Evolutionary conservation across 2,797 vertebrate genomes (phyloP).

Genomic region (Sebastes steindachneri): DNA sequence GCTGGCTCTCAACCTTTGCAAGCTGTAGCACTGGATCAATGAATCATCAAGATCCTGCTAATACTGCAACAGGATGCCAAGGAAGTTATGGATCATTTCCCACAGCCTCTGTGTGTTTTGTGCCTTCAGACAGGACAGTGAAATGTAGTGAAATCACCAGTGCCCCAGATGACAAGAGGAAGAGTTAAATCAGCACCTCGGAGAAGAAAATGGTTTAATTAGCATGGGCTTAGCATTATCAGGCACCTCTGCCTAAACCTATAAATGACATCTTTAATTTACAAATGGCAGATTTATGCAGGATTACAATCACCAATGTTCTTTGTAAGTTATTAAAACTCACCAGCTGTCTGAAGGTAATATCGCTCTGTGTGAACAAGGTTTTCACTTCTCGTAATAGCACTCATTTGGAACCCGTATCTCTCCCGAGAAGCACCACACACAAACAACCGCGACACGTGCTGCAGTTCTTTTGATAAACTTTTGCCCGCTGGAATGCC

Average conservation of each 20-base stretch:
- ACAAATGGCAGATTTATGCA: slow-evolving; percentile 1
- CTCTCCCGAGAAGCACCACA: not conserved
- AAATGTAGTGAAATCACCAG: not conserved
- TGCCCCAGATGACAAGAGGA: not conserved
- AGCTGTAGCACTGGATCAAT: not conserved
- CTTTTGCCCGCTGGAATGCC: slow-evolving; percentile 4
- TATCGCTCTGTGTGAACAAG: not conserved
- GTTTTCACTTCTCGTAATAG: not conserved
- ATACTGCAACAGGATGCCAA: not conserved
- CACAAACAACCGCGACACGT: slow-evolving; percentile 2
- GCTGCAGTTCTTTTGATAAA: slow-evolving; percentile 28
- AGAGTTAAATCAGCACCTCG: not conserved
- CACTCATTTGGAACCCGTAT: not conserved
- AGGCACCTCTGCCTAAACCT: not conserved
- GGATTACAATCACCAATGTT: slow-evolving; percentile 1
- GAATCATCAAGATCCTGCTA: not conserved
- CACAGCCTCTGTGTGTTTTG: not conserved
- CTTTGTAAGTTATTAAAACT: not conserved
- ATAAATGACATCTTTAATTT: not conserved
- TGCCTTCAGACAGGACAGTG: not conserved
- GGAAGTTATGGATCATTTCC: not conserved
- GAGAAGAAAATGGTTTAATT: not conserved
- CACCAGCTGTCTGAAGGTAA: not conserved
- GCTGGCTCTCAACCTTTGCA: not conserved
- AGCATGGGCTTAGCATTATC: not conserved